Evolutionary conservation across 2,888 invertebrate species (phyloP), one percentile per base, ranked within the genome.

Genomic region (Rotaria macrura): DNA sequence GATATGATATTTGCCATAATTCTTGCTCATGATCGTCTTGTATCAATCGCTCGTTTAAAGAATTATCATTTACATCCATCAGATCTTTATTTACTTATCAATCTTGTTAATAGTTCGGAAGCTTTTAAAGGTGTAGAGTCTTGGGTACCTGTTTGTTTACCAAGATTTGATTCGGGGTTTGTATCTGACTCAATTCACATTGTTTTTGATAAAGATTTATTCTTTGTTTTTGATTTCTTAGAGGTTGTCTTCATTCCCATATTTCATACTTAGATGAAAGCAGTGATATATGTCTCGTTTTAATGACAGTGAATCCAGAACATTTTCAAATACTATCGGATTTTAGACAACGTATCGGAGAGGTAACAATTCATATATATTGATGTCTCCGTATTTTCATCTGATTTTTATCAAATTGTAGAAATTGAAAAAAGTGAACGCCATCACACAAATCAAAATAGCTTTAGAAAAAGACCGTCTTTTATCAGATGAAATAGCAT

Each of bases 91-190:
- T 91, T 95, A 83, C 93, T 99, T 88, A 95, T 97, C 89, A 99
- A 98, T 91, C 92, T 98, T 87, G 95, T 99, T 40, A 94, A 95
- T 90, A 95, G 96, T 88, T 96, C 97, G 0, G 96, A 97, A 91
- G 95, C 96, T 3, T 95, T 98, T 89, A 96, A 97, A 91, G 94
- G 95, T 1, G 96, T 95, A 0, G 97, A 98, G 91, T 96, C 95
- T 89, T 99, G 98, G 98, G 95, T 96, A 65, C 99, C 99, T 0
- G 94, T 99, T 87, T 99, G 99, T 91, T 92, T 99, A 89, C 98
- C 99, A 1, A 95, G 95, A 90, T 98, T 99, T 92, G 96, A 99
- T 92, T 93, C 95, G 29, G 29, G 84, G 84, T 84, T 10, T n/a
- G 49, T 23, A 47, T 47, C 4, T 1, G 25, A n/a, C 6, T 43